phyloP scores from a whole-genome alignment of 2,113 vertebrate species.

The Amia ocellicauda region DNA sequence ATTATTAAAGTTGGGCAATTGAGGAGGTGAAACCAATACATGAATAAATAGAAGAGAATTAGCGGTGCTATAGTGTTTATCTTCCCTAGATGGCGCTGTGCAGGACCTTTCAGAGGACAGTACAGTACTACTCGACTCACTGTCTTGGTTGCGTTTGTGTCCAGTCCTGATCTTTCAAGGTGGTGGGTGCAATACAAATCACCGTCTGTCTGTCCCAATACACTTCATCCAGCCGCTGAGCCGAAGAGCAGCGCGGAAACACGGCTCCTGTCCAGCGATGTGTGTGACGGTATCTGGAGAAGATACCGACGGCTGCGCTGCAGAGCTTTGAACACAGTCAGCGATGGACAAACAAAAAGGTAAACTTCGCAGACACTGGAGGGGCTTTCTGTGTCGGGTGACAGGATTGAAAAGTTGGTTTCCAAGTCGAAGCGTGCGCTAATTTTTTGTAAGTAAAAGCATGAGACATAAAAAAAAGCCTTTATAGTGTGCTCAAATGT shows the following conservation, averaged over 20 bases:
- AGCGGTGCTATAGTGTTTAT: too few species aligned
- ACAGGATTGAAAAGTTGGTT: too few species aligned
- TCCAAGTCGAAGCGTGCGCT: neutral
- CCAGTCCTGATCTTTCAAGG: constrained; percentile 1
- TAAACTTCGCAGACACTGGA: too few species aligned
- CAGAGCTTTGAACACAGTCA: constrained; percentile 27
- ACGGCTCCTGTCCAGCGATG: constrained; percentile 12
- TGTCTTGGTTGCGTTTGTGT: neutral
- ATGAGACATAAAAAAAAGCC: neutral
- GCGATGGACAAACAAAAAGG: constrained; percentile 52
- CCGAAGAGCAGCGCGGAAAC: constrained; percentile 1
- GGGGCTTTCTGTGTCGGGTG: too few species aligned
- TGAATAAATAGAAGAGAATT: too few species aligned
- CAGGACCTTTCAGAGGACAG: neutral
- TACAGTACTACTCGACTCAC: too few species aligned
- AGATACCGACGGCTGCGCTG: constrained; percentile 12
- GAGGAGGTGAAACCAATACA: too few species aligned
- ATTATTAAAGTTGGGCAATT: too few species aligned
- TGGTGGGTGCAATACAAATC: constrained; percentile 6
- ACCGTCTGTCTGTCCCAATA: neutral
- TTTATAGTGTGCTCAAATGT: too few species aligned
- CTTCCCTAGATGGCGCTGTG: neutral
- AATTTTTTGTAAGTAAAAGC: neutral
- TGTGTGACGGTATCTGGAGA: constrained; percentile 30
- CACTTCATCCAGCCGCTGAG: neutral